A percentile compares a stretch with the other conserved stretches of the same genome.
phyloP scores from a whole-genome alignment of 64 coral and sea anemone species.

The Actinia equina region DNA sequence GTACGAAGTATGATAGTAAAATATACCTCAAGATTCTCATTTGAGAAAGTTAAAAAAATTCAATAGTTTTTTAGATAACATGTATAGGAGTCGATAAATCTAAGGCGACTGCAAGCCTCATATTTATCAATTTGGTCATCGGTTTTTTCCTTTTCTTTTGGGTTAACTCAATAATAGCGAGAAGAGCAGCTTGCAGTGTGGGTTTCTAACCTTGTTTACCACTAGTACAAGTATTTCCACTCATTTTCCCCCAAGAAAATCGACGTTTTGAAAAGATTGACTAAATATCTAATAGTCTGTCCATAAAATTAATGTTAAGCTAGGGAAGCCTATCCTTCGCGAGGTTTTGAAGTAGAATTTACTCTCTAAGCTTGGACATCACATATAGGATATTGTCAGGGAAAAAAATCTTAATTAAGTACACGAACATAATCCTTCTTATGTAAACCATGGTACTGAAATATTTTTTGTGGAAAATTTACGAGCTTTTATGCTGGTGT shows the following conservation, averaged over 20 bases:
- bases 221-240: neutral
- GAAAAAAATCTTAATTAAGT: neutral
- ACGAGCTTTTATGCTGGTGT: neutral
- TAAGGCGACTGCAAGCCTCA: too few relatives aligned
- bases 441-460: neutral
- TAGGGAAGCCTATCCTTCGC: too few relatives aligned
- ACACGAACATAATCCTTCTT: neutral
- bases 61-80: too few relatives aligned
- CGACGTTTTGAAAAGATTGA: too few relatives aligned
- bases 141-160: neutral
- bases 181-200: neutral
- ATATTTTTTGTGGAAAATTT: neutral
- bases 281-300: too few relatives aligned
- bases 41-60: too few relatives aligned
- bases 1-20: too few relatives aligned
- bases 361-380: neutral
- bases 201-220: neutral
- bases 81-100: too few relatives aligned
- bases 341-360: too few relatives aligned
- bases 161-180: neutral
- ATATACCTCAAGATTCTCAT: too few relatives aligned
- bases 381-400: neutral
- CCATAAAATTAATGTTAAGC: too few relatives aligned
- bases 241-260: neutral
- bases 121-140: neutral